A percentile compares a stretch with the other conserved stretches of the same genome.
phyloP scores from a whole-genome alignment of 2,888 invertebrate genomes.

The Rotaria socialis region DNA sequence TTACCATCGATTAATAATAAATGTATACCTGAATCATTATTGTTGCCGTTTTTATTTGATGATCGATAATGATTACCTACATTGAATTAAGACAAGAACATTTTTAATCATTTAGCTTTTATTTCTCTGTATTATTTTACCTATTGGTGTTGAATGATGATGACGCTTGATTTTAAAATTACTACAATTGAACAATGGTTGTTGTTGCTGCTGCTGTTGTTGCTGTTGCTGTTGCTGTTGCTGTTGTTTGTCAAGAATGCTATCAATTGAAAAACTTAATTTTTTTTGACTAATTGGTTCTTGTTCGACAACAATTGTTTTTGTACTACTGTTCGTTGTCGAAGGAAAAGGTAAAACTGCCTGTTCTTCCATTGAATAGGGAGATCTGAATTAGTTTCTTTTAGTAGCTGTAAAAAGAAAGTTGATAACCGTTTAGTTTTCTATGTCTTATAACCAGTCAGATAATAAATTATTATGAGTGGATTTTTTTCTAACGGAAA shows the following conservation, averaged over 20 bases:
- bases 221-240: conserved; percentile 14
- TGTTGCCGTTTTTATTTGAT: background rate
- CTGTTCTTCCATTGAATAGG: background rate
- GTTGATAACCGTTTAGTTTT: background rate
- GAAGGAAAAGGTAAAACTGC: background rate
- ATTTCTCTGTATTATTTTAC: background rate
- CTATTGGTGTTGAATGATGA: background rate
- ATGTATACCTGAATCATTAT: conserved; percentile 19
- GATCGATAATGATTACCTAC: conserved; percentile 11
- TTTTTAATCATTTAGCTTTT: background rate
- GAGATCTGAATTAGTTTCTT: background rate
- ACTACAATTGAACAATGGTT: conserved; percentile 7
- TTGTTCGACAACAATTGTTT: background rate
- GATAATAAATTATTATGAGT: conserved; percentile 5
- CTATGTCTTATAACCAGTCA: background rate
- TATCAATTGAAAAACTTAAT: conserved; percentile 37
- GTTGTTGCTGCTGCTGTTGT: background rate
- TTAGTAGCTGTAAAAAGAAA: too few relatives aligned
- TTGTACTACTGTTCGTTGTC: conserved; percentile 11
- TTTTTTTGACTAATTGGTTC: background rate
- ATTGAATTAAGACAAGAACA: background rate
- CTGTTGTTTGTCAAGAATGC: conserved; percentile 18
- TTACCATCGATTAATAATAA: background rate
- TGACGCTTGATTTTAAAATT: background rate
- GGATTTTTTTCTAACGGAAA: conserved; percentile 25